A percentile compares a stretch with the other conserved stretches of the same genome.
Evolutionary conservation across 2,888 invertebrate species (phyloP).

Genomic region (Drosophila greeni): DNA sequence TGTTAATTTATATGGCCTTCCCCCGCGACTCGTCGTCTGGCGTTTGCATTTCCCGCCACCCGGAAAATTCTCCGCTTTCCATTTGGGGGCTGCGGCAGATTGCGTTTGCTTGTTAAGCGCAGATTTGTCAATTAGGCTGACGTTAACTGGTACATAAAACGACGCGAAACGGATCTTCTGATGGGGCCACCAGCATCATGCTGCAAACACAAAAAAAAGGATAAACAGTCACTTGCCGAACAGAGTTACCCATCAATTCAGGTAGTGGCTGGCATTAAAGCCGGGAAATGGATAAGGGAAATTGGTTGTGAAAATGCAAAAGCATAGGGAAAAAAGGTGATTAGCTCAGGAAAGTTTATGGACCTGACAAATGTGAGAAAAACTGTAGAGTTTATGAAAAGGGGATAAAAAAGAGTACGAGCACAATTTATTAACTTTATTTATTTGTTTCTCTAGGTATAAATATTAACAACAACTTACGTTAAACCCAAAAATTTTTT

Average conservation of each 20-base stretch:
- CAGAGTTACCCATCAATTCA: slow-evolving; percentile 10
- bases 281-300: slow-evolving; percentile 5
- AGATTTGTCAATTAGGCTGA: slow-evolving; percentile 69
- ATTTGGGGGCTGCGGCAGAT: slow-evolving; percentile 42
- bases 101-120: slow-evolving; percentile 58
- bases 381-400: neutral
- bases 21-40: slow-evolving; percentile 35
- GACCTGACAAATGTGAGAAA: too few relatives aligned
- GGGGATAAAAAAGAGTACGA: neutral
- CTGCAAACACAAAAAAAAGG: slow-evolving; percentile 8
- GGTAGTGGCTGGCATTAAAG: neutral
- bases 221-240: neutral
- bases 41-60: slow-evolving; percentile 42
- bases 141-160: slow-evolving; percentile 49
- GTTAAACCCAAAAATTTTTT: neutral
- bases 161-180: slow-evolving; percentile 17
- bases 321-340: neutral
- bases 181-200: slow-evolving; percentile 5
- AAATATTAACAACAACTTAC: neutral
- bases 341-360: neutral
- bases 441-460: too few relatives aligned
- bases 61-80: slow-evolving; percentile 6
- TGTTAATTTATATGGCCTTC: slow-evolving; percentile 63
- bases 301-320: slow-evolving; percentile 7
- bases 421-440: too few relatives aligned